Conservation (phyloP, 2,797 vertebrate genomes). For the Caiman crocodilus region DNA sequence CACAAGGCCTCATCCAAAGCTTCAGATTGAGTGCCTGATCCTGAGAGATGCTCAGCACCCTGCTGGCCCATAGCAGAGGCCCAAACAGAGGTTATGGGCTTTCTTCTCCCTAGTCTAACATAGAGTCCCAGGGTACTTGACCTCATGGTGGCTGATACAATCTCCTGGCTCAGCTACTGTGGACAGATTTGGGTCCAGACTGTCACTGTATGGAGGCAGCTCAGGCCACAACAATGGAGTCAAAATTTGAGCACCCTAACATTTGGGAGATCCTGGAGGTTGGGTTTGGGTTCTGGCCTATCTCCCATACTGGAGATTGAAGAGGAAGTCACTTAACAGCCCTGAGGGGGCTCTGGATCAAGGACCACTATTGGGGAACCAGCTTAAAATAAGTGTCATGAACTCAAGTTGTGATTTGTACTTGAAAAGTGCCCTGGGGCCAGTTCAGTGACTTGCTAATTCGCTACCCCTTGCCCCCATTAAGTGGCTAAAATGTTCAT, state of each 20-base stretch:
- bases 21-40: background rate
- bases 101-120: background rate
- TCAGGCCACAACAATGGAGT: background rate
- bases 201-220: background rate
- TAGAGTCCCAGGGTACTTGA: background rate
- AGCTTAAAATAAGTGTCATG: background rate
- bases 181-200: background rate
- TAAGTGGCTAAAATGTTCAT: no score
- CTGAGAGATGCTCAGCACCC: rapidly evolving
- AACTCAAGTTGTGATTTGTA: background rate
- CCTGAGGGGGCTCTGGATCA: background rate
- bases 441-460: background rate
- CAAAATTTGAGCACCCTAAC: background rate
- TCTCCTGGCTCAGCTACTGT: background rate
- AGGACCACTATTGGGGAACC: background rate
- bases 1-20: background rate
- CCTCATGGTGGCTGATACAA: background rate
- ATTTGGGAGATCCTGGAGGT: background rate
- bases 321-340: background rate
- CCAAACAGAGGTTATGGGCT: background rate
- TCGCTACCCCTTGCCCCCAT: background rate
- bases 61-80: background rate
- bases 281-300: background rate
- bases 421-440: background rate
- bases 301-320: background rate